Percentiles rank a stretch among this genome's conserved stretches.
Evolutionary conservation across 2,113 vertebrate genomes (phyloP).

Genomic region (Dipodomys stephensi): DNA sequence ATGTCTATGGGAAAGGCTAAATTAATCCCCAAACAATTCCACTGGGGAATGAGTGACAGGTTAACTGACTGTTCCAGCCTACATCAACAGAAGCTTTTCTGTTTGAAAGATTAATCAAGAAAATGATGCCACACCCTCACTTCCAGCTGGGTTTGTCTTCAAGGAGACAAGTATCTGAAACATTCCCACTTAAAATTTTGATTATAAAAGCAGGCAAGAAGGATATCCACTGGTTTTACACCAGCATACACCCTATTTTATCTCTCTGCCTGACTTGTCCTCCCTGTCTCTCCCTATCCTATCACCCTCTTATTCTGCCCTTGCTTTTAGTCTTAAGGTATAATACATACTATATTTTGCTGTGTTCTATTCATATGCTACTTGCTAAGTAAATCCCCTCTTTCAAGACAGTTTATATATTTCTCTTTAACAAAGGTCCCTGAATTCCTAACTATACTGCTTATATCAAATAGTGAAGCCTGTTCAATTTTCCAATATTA

Average conservation of each 20-base stretch:
- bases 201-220: background rate
- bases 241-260: background rate
- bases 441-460: background rate
- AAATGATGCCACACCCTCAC: background rate
- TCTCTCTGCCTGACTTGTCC: background rate
- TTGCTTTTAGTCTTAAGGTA: slow-evolving; percentile 4
- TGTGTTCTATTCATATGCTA: background rate
- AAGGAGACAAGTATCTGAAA: slow-evolving; percentile 20
- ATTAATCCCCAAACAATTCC: background rate
- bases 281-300: background rate
- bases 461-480: background rate
- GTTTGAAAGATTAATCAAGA: background rate
- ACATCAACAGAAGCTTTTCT: background rate
- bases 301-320: background rate
- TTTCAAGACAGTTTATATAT: slow-evolving; percentile 28
- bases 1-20: background rate
- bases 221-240: background rate
- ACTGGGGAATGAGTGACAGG: slow-evolving; percentile 5
- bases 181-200: background rate
- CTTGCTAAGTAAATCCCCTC: background rate
- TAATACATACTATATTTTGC: background rate
- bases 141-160: background rate
- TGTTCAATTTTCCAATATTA: slow-evolving; percentile 7
- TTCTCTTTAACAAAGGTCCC: slow-evolving; percentile 33
- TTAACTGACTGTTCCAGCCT: background rate